These are phyloP conservation scores for Hassar affinis DNA, from an alignment of 2,113 vertebrate genomes.

Conservation along the genomic window DNA sequence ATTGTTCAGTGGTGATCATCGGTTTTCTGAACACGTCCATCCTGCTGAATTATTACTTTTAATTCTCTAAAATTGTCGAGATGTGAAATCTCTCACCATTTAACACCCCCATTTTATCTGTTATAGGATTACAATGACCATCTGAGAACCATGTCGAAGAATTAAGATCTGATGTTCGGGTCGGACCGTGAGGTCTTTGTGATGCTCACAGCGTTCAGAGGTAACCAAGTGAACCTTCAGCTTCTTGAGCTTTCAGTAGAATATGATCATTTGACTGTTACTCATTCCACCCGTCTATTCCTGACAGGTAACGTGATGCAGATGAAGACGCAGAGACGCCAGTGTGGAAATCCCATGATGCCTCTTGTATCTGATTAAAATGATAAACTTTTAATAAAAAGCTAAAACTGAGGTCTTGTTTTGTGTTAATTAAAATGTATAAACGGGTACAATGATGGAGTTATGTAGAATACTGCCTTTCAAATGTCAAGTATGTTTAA, in stretches of 20 bases:
- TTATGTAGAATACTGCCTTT: too few relatives aligned
- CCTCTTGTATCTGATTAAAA: neutral
- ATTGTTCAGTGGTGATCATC: conserved; percentile 77
- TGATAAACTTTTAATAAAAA: neutral
- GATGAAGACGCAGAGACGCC: neutral
- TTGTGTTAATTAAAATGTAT: too few relatives aligned
- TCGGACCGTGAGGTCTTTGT: neutral
- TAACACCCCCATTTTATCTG: neutral
- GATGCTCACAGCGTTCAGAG: neutral
- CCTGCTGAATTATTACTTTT: neutral
- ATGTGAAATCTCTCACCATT: too few relatives aligned
- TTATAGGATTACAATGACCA: neutral
- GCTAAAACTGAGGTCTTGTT: too few relatives aligned
- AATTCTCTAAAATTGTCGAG: neutral
- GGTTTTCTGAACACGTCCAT: conserved; percentile 59
- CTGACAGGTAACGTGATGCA: neutral
- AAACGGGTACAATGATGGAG: too few relatives aligned
- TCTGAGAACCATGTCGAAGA: neutral
- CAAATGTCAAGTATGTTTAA: too few relatives aligned
- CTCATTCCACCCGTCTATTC: neutral
- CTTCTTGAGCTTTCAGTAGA: neutral
- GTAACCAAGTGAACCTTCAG: neutral
- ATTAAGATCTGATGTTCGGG: too few relatives aligned
- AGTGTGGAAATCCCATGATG: neutral
- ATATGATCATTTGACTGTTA: neutral